Base-by-base conservation (phyloP, 30 jellyfish, hydroid and myxozoan genomes). In the Mastigias papua region DNA sequence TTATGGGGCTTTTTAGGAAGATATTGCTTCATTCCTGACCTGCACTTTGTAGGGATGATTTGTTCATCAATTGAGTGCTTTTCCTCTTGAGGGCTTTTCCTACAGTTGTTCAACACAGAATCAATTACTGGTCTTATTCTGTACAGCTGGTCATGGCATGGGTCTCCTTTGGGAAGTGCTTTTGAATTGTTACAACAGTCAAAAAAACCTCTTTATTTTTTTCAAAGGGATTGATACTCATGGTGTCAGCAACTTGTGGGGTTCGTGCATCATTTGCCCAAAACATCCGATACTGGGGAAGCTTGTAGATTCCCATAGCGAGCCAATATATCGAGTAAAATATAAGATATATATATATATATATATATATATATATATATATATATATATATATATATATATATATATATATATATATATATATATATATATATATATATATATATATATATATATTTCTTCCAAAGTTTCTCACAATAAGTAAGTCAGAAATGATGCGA, bases 1-100 rank as follows among this genome's bases (percentile, higher is more conserved):
- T 70, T 85, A 54, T 58, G 87, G 30, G 93, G 93, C 73, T 84
- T 84, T 34, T 71, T 72, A 1, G 94, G 94, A 28, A 84, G 46
- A 61, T 84, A 84, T 54, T 84, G 82, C 37, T 82, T 76, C 28
- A 51, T 33, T 7, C 54, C 51, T 46, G 94, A 84, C 21, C 89
- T 30, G 21, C 73, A 54, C 42, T 84, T 84, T 28, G 94, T 84
- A 1, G 94, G 94, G 11, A 84, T 84, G 20, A 84, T 84, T 60
- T 84, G 94, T 34, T 84, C 94, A 63, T 84, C 94, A 28, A 84
- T 60, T 26, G 94, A 72, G 31, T 63, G 81, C 11, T 33, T 62
- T 34, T 81, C 91, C 31, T 81, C 91, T 32, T 37, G 81, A 8
- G 73, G 91, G 25, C 63, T 1, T 21, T 23, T 78, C 51, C 78